Conservation (phyloP, 2,888 invertebrate species). For the Apoda limacodes region DNA sequence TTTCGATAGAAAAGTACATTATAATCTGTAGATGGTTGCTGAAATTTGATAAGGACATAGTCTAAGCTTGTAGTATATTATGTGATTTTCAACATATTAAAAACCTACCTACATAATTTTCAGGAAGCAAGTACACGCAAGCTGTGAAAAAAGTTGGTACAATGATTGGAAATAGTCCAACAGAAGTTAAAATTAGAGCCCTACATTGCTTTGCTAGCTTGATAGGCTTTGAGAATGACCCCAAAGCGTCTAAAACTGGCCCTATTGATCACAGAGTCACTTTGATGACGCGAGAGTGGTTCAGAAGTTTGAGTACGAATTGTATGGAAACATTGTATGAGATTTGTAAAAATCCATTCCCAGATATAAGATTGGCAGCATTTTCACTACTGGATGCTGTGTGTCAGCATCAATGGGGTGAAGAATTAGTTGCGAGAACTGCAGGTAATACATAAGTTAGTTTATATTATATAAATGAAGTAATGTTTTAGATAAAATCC, state of each 20-base stretch:
- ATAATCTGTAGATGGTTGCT: too few relatives aligned
- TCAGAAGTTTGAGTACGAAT: conserved; percentile 42
- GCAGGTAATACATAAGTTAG: too few relatives aligned
- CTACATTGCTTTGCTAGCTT: conserved; percentile 74
- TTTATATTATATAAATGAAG: too few relatives aligned
- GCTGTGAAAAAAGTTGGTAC: conserved; percentile 71
- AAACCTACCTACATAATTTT: too few relatives aligned
- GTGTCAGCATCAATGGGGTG: conserved; percentile 83
- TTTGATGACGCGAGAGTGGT: conserved; percentile 64
- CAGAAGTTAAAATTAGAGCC: conserved; percentile 76
- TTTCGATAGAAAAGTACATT: too few relatives aligned
- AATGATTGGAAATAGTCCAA: conserved; percentile 71
- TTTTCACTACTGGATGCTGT: conserved; percentile 75
- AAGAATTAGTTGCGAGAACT: conserved; percentile 75
- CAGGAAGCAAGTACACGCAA: conserved; percentile 49
- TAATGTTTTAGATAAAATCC: too few relatives aligned
- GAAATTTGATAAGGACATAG: too few relatives aligned
- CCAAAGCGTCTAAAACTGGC: conserved; percentile 39
- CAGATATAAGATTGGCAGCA: conserved; percentile 79
- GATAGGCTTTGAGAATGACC: conserved; percentile 54
- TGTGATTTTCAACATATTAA: too few relatives aligned
- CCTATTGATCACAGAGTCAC: conserved; percentile 55
- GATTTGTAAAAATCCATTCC: conserved; percentile 82
- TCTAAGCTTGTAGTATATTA: too few relatives aligned
- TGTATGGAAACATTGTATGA: conserved; percentile 73